phyloP scores from a whole-genome alignment of 2,888 invertebrate species.

The Ecdyonurus torrentis region DNA sequence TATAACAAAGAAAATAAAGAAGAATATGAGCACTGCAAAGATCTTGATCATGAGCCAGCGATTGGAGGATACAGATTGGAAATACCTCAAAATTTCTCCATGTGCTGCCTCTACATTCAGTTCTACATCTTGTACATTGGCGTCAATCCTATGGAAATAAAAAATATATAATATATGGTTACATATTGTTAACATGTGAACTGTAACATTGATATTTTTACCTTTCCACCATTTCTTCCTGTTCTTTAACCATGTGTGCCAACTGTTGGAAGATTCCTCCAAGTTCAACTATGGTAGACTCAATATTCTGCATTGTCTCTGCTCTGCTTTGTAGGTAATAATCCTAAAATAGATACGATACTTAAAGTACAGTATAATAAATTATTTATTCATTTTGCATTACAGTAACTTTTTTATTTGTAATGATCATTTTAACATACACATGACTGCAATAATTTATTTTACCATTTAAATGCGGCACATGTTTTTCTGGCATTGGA shows the following conservation, averaged over 20 bases:
- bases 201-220: constrained; percentile 19
- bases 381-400: too few species aligned
- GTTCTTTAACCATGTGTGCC: constrained; percentile 94
- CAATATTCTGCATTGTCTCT: constrained; percentile 98
- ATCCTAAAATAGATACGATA: too few species aligned
- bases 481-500: too few species aligned
- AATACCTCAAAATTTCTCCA: constrained; percentile 91
- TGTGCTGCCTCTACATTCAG: constrained; percentile 97
- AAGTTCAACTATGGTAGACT: constrained; percentile 94
- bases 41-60: constrained; percentile 99
- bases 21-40: constrained; percentile 94
- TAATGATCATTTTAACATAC: too few species aligned
- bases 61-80: constrained; percentile 91
- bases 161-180: not conserved
- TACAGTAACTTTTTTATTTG: too few species aligned
- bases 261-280: constrained; percentile 97
- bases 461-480: too few species aligned
- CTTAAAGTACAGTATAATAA: too few species aligned
- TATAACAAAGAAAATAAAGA: constrained; percentile 97
- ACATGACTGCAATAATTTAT: too few species aligned
- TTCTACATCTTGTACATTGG: constrained; percentile 88
- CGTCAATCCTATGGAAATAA: constrained; percentile 59
- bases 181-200: not conserved
- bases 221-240: constrained; percentile 93
- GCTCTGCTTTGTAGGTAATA: constrained; percentile 83